Evolutionary conservation across 2,888 invertebrate genomes (phyloP).

Genomic region (Colostygia pectinataria): DNA sequence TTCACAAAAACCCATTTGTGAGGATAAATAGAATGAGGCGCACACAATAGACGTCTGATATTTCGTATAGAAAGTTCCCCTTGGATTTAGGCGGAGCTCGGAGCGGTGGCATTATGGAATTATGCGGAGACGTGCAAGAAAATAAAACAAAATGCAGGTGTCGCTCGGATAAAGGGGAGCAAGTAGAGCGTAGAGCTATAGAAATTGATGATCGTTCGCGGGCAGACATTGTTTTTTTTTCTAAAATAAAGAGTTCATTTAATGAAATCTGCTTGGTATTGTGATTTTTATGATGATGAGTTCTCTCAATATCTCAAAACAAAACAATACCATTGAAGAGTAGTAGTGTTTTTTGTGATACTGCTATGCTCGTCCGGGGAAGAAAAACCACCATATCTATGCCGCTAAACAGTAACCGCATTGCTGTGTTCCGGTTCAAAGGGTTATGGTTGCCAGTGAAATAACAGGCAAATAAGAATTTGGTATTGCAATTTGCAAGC

Average conservation of each 20-base stretch:
- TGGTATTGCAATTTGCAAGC: too few species aligned
- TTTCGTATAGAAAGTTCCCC: conserved; percentile 77
- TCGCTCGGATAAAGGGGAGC: conserved; percentile 53
- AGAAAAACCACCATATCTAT: too few species aligned
- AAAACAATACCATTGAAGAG: conserved; percentile 9
- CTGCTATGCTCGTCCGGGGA: too few species aligned
- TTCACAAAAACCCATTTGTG: conserved; percentile 74
- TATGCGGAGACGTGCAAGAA: conserved; percentile 71
- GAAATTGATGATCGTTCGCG: conserved; percentile 24
- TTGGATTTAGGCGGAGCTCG: conserved; percentile 68
- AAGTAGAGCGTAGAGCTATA: conserved; percentile 20
- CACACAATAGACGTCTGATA: conserved; percentile 75
- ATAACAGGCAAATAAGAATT: too few species aligned
- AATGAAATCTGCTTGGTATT: conserved; percentile 9
- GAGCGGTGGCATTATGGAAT: conserved; percentile 70
- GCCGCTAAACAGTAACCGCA: too few species aligned
- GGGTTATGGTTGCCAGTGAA: too few species aligned
- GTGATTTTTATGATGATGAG: conserved; percentile 5
- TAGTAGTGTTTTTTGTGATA: too few species aligned
- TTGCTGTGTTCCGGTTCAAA: too few species aligned
- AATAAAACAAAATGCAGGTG: conserved; percentile 78
- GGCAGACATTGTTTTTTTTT: conserved; percentile 15
- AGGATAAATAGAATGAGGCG: conserved; percentile 68
- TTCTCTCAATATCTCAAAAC: not conserved
- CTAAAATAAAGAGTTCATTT: conserved; percentile 4